Conservation (phyloP, 2,113 vertebrate species). For the Madoqua kirkii region DNA sequence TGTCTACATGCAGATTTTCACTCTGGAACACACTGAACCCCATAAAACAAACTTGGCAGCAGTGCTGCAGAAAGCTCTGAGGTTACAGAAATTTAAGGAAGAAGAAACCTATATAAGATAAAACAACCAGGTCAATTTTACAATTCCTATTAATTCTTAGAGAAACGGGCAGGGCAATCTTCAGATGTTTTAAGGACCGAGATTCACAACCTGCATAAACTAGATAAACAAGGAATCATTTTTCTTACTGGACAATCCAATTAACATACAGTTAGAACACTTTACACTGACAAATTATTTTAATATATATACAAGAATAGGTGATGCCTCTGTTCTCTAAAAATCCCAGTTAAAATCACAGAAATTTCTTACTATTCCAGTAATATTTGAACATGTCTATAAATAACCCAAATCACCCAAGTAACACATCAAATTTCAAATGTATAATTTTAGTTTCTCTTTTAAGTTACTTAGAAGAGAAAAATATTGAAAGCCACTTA, state of each 20-base stretch:
- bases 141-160: slow-evolving; percentile 31
- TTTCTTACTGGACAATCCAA: slow-evolving; percentile 26
- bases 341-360: slow-evolving; percentile 24
- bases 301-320: background rate
- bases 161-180: background rate
- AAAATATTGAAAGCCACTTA: background rate
- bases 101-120: background rate
- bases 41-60: background rate
- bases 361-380: slow-evolving; percentile 15
- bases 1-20: slow-evolving; percentile 42
- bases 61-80: background rate
- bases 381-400: background rate
- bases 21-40: slow-evolving; percentile 1
- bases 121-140: slow-evolving; percentile 50
- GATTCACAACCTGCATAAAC: background rate
- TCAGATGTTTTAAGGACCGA: slow-evolving; percentile 3
- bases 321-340: background rate
- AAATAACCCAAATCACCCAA: background rate
- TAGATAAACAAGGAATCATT: slow-evolving; percentile 17
- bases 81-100: slow-evolving; percentile 43
- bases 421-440: background rate
- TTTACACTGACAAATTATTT: background rate
- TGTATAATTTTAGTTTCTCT: background rate
- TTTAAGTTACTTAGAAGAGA: background rate
- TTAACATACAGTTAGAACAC: background rate